Percentiles rank a stretch among this genome's conserved stretches.
Evolutionary conservation across 2,113 vertebrate genomes (phyloP).

Genomic region (Indicator indicator): DNA sequence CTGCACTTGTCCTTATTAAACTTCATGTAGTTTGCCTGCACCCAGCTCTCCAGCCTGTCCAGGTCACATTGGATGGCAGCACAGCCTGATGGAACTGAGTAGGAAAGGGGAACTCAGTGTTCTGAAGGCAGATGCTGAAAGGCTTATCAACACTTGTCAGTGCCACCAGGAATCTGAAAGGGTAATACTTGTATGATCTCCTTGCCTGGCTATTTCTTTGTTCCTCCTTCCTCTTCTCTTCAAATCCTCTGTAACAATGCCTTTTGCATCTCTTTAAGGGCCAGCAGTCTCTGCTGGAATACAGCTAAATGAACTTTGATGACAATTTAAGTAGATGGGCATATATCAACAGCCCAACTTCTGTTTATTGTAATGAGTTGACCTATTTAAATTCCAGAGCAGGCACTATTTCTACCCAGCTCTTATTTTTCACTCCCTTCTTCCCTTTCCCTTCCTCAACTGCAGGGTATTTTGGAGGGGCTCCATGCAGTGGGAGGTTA

Average conservation of each 20-base stretch:
- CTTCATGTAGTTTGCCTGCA: too few species aligned
- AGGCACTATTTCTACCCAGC: background rate
- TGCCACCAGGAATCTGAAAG: background rate
- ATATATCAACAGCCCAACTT: background rate
- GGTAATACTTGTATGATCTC: background rate
- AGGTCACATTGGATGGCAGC: too few species aligned
- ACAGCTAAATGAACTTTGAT: background rate
- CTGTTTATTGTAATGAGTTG: background rate
- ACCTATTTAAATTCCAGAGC: constrained; percentile 33
- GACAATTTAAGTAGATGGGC: background rate
- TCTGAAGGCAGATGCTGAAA: background rate
- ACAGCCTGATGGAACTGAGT: too few species aligned
- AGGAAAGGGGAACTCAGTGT: background rate
- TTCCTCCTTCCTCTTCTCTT: background rate
- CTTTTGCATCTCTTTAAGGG: background rate
- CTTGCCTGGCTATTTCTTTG: background rate
- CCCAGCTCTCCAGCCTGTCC: too few species aligned
- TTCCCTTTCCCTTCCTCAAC: background rate
- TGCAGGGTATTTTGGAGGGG: constrained; percentile 8
- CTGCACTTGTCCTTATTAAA: too few species aligned
- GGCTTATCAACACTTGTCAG: background rate
- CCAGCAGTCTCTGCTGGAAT: background rate
- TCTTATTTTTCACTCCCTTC: background rate
- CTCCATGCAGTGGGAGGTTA: constrained; percentile 1
- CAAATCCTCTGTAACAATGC: background rate